These are phyloP conservation scores for Fringilla coelebs DNA, from an alignment of 2,797 vertebrate genomes.

Conservation along the genomic window DNA sequence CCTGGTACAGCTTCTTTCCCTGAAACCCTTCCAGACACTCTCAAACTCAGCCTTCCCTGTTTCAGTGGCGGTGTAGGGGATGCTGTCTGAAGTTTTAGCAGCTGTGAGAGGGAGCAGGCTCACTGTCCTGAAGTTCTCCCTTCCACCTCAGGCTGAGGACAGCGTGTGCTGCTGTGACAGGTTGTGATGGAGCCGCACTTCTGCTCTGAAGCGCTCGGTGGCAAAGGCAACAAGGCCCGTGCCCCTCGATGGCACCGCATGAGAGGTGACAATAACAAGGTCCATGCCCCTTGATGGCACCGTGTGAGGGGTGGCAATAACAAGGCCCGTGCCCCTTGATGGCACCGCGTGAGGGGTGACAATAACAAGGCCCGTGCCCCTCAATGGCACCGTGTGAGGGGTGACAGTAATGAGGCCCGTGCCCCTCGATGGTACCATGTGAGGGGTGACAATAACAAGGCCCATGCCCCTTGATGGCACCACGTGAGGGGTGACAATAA, in stretches of 20 bases:
- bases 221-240: rapidly evolving
- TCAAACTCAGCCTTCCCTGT: neutral
- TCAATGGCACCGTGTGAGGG: neutral
- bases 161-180: neutral
- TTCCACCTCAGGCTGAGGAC: neutral
- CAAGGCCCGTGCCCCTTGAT: neutral
- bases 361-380: neutral
- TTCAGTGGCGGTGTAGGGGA: rapidly evolving
- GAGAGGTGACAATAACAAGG: neutral
- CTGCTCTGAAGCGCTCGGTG: neutral
- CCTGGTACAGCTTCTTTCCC: neutral
- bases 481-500: rapidly evolving
- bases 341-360: neutral
- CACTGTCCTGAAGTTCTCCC: neutral
- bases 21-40: neutral
- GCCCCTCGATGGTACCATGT: neutral
- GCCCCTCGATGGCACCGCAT: neutral
- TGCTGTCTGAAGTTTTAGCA: neutral
- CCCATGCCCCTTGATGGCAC: neutral
- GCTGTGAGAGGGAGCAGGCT: neutral
- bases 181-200: rapidly evolving
- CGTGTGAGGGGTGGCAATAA: rapidly evolving
- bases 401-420: rapidly evolving
- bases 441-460: neutral
- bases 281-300: neutral